Evolutionary conservation across 2,797 vertebrate genomes (phyloP).

Genomic region (Champsocephalus gunnari): DNA sequence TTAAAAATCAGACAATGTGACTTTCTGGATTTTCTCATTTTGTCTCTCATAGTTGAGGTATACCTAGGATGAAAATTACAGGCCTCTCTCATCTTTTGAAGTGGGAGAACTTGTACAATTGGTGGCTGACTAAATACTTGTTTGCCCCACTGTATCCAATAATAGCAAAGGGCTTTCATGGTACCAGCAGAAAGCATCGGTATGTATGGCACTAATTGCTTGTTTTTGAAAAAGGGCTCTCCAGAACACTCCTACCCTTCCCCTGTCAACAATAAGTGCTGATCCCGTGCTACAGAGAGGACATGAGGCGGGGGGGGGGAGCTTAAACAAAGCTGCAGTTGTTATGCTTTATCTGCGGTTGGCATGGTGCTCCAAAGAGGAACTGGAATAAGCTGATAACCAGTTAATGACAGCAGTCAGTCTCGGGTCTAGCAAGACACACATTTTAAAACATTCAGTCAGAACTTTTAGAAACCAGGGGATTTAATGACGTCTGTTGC

Average conservation of each 20-base stretch:
- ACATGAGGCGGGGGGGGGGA: constrained; percentile 6
- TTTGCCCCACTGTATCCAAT: background rate
- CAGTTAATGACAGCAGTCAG: constrained; percentile 44
- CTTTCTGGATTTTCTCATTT: too few species aligned
- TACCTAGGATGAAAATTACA: too few species aligned
- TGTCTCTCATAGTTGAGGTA: too few species aligned
- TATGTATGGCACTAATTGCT: constrained; percentile 47
- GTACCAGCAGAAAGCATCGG: constrained; percentile 3
- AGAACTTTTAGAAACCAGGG: background rate
- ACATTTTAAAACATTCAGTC: background rate
- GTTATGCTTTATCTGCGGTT: constrained; percentile 60
- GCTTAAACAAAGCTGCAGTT: constrained; percentile 63
- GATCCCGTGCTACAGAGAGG: constrained; percentile 54
- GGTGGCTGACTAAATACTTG: too few species aligned
- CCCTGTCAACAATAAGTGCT: constrained; percentile 58
- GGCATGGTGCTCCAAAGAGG: constrained; percentile 34
- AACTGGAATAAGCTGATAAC: constrained; percentile 57
- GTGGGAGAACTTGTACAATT: too few species aligned
- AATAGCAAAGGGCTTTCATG: constrained; percentile 36
- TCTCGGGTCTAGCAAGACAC: constrained; percentile 17
- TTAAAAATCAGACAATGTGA: too few species aligned
- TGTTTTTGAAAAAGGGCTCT: constrained; percentile 62
- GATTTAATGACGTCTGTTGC: background rate
- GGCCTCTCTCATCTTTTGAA: too few species aligned
- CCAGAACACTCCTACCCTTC: constrained; percentile 66